Base-by-base conservation (phyloP, 64 coral and sea anemone species). In the Dendrophyllia cribrosa region DNA sequence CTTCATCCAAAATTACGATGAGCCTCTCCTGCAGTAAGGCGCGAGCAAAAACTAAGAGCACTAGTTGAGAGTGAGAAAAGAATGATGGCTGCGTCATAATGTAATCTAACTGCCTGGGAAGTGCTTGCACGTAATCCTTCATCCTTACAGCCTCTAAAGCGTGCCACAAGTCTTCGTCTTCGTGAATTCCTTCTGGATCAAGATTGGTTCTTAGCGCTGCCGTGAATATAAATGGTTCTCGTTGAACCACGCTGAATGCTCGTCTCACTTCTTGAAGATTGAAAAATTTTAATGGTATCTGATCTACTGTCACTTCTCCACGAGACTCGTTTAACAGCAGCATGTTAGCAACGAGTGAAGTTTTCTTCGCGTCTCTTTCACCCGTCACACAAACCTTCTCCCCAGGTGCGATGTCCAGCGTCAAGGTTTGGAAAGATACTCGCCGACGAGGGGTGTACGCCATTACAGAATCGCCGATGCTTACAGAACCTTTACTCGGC, bases 91-190 rank as follows among this genome's bases (percentile, higher is more conserved):
- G 26, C 7, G 58, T 82, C 59, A 81, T 62, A 24, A 81, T 43
- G 34, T 64, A 62, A 13, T 81, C 52, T 45, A 81, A 47, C 26
- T 63, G 56, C 16, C 58, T 63, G 12, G 78, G 56, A 43, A 81
- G 78, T 81, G 44, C 24, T 63, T 81, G 11, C 26, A 81, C 78
- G 34, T 62, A 81, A 15, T 61, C 78, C 62, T 81, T 81, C 78
- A 81, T 60, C 58, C 25, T 14, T 8, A 81, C 78, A 45, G 78
- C 34, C 9, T 81, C 58, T 5, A 81, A 63, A 9, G 25, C 78
- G 13, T 19, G 0, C 78, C 78, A 81, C 45, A 81, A 19, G 11
- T 81, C 56, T 62, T 13, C 25, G 19, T 81, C 78, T 20, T 81
- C 56, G 16, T 81, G 58, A 20, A 44, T 81, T 63, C 34, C 78